Evolutionary conservation across 2,888 invertebrate species (phyloP), one percentile per base, ranked within the genome.

Genomic region (Andricus quercusramuli): DNA sequence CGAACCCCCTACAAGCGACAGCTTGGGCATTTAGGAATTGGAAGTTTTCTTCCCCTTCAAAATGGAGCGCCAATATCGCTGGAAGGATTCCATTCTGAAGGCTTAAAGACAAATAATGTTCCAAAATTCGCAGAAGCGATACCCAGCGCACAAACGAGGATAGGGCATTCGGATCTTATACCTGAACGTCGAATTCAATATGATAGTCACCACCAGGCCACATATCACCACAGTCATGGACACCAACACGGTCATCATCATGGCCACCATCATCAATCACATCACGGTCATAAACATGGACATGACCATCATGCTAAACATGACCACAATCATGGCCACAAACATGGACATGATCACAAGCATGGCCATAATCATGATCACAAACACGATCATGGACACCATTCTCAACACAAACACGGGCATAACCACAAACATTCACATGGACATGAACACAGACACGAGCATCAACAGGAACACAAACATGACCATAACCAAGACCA

Each of bases 1-100:
- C 84, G 78, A 76, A 84, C 85, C 37, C 88, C 85, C n/a, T 85
- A 88, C 47, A 90, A 90, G 83, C 88, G 90, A 64, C 90, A 90
- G 83, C 84, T 89, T 77, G 68, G 77, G 17, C 85, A 86, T 74
- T 84, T 87, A 67, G 85, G 85, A 56, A 56, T 41, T 8, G 62
- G 70, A 51, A 29, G 51, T 70, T 70, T 51, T 47, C 51, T 22
- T 20, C 64, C 78, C 3, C 65, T 80, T n/a, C 32, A 80, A 2
- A 22, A 80, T 8, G 66, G 56, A n/a, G 25, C 80, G 2, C 77
- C 81, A 13, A 66, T 80, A 4, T 82, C 80, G 56, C 77, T 51
- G 29, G 20, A 20, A 20, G 25, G 25, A 25, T 81, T n/a, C 41
- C 77, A 13, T 20, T 47, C 20, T 20, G 4, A 79, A 64, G 80